These are phyloP conservation scores for Lineus longissimus DNA, from an alignment of 1,140 invertebrate species.

Conservation along the genomic window DNA sequence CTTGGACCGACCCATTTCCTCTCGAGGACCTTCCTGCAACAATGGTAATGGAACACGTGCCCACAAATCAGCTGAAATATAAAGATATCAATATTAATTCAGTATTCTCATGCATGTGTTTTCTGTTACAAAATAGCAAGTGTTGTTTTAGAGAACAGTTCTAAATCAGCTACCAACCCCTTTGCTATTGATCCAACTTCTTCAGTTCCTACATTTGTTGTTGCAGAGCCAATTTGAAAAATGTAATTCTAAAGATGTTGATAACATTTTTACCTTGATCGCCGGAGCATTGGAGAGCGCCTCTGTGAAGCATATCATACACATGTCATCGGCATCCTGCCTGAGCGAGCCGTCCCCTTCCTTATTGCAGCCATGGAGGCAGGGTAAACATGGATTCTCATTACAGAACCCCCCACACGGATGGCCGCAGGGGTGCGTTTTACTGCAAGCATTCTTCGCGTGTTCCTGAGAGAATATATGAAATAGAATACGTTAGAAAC, in stretches of 20 bases:
- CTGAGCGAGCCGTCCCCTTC: conserved; percentile 37
- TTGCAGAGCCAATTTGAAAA: not conserved
- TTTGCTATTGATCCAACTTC: not conserved
- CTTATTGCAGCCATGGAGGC: conserved; percentile 64
- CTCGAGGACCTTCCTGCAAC: conserved; percentile 78
- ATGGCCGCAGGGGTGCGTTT: conserved; percentile 82
- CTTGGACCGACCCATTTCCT: conserved; percentile 90
- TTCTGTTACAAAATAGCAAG: not conserved
- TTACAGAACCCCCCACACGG: conserved; percentile 84
- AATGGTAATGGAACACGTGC: conserved; percentile 94
- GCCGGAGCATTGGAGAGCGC: conserved; percentile 89
- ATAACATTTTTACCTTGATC: conserved; percentile 65
- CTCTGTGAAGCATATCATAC: conserved; percentile 98
- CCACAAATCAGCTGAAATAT: conserved; percentile 78
- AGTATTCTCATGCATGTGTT: too few relatives aligned
- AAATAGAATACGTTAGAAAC: conserved; percentile 12
- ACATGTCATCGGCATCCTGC: conserved; percentile 98
- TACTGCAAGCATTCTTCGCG: conserved; percentile 77
- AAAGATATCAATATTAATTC: conserved; percentile 18
- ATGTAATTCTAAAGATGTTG: not conserved
- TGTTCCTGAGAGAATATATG: conserved; percentile 74
- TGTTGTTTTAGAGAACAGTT: not conserved
- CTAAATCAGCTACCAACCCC: not conserved
- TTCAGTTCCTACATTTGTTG: not conserved
- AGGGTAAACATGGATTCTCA: conserved; percentile 81